Conservation (phyloP, 2,113 vertebrate species). For the Cygnus buccinator region DNA sequence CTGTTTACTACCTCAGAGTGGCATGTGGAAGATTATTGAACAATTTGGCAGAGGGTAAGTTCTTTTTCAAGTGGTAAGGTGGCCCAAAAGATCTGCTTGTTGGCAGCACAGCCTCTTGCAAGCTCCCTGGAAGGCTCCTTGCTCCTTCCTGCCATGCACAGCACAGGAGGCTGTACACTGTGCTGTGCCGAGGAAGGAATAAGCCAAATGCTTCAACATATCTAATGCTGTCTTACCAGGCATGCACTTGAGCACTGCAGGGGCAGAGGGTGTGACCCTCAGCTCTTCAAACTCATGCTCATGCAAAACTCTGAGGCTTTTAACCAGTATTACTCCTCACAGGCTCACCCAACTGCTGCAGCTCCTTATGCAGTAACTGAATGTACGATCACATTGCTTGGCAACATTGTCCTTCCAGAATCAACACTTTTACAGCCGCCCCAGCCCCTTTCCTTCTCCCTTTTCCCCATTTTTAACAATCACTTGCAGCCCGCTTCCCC, state of each 20-base stretch:
- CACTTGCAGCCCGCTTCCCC: neutral
- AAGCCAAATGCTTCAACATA: neutral
- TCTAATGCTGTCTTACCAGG: neutral
- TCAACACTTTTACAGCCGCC: neutral
- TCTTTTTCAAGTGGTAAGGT: neutral
- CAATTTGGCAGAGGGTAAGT: neutral
- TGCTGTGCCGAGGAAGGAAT: neutral
- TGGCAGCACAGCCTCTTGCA: neutral
- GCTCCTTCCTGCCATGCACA: neutral
- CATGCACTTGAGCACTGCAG: rapidly evolving
- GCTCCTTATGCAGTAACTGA: neutral
- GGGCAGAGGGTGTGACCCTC: neutral
- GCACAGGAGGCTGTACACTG: neutral
- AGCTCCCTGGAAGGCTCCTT: neutral
- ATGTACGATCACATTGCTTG: neutral
- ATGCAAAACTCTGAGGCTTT: neutral
- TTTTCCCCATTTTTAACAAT: neutral
- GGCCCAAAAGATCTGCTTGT: neutral
- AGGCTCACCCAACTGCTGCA: neutral
- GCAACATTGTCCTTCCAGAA: slow-evolving; percentile 1
- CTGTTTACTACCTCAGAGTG: neutral
- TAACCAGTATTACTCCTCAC: neutral
- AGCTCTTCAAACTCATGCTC: rapidly evolving
- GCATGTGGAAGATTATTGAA: neutral
- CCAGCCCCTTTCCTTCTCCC: neutral